Percentiles rank a stretch among this genome's conserved stretches.
Conservation (phyloP, 2,797 vertebrate genomes). For the Centroberyx gerrardi region DNA sequence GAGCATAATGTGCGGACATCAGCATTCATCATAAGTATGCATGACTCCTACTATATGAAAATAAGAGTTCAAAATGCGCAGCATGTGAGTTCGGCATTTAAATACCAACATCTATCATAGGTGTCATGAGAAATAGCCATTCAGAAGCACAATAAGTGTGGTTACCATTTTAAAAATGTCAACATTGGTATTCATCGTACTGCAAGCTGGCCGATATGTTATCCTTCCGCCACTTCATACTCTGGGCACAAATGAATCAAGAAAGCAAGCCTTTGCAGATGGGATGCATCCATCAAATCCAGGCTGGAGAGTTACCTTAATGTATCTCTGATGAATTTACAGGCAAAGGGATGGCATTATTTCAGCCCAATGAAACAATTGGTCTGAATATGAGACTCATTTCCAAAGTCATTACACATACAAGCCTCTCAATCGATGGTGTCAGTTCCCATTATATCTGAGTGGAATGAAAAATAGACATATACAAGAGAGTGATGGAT, state of each 20-base stretch:
- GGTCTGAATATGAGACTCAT: background rate
- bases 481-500: background rate
- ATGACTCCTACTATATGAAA: background rate
- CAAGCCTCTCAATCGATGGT: background rate
- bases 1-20: slow-evolving; percentile 16
- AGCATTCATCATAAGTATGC: slow-evolving; percentile 17
- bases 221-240: too few species aligned
- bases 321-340: background rate
- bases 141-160: background rate
- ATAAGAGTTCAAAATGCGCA: background rate
- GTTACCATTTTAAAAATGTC: slow-evolving; percentile 5
- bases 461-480: background rate
- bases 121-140: background rate
- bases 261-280: background rate
- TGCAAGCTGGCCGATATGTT: too few species aligned
- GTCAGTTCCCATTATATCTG: background rate
- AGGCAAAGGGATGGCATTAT: background rate
- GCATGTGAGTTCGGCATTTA: background rate
- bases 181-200: too few species aligned
- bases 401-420: background rate
- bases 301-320: background rate
- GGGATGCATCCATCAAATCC: background rate
- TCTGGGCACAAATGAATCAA: background rate
- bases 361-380: slow-evolving; percentile 3
- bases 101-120: background rate